Base-by-base conservation (phyloP, 2,113 vertebrate species). In the Odocoileus virginianus region DNA sequence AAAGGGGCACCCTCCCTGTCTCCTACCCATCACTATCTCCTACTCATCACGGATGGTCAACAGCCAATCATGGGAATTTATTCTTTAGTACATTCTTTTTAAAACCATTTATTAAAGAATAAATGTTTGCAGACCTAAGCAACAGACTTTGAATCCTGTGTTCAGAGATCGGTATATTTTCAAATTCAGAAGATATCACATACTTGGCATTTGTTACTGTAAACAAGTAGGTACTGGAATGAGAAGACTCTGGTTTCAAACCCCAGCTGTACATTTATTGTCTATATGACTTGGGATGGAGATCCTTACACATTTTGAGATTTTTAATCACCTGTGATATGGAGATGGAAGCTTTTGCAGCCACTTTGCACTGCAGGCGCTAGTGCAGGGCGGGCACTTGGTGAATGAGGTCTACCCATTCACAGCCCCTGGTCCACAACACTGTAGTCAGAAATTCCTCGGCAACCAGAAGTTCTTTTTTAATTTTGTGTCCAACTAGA, bases 351-450 rank as follows among this genome's bases (percentile, higher is more conserved):
- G 55, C 11, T 50, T 54, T 84, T 40, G 2, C 11, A 76, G 33
- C 5, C 3, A 36, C 8, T 4, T 17, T 23, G 6, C 0, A 1
- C 30, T 12, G 1, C 6, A 23, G n/a, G 43, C 74, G 28, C 25
- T 17, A 21, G n/a, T 47, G 19, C 3, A 0, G 30, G 12, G 78
- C 11, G 33, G 55, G 17, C 13, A 5, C 36, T 33, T 0, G 14
- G 0, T 50, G 25, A 47, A 11, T 36, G 55, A 36, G 15, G 23
- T 12, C 60, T 82, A 4, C 36, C 40, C 19, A 6, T 8, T 50
- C 54, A 47, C 25, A n/a, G 28, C n/a, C 45, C 23, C 17, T 21
- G 28, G 30, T 15, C 45, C 30, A 84, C 2, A 9, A 30, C 2
- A 17, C 28, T 55, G 17, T 40, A 33, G 33, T 87, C 52, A 88